Evolutionary conservation across 2,113 vertebrate genomes (phyloP).

Genomic region (Psittacara wagleri): DNA sequence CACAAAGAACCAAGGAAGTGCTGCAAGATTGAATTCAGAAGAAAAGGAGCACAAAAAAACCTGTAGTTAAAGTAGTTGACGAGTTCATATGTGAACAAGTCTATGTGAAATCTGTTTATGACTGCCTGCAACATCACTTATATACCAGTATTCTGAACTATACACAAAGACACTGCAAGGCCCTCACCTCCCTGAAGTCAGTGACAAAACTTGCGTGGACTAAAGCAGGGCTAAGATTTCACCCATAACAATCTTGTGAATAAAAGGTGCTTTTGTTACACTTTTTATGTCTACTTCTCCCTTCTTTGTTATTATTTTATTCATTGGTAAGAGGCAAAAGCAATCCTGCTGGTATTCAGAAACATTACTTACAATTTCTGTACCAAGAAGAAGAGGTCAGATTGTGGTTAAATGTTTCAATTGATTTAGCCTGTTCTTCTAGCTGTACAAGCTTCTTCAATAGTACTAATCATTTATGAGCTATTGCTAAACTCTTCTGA

Average conservation of each 20-base stretch:
- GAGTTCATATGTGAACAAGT: neutral
- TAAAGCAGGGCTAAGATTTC: neutral
- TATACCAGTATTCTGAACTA: neutral
- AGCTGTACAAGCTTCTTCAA: neutral
- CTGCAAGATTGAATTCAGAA: neutral
- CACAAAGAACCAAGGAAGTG: neutral
- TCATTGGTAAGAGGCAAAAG: conserved; percentile 22
- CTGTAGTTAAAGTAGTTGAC: neutral
- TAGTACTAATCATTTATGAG: conserved; percentile 27
- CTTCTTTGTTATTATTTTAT: conserved; percentile 16
- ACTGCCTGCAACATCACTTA: neutral
- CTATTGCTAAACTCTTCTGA: neutral
- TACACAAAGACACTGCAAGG: neutral
- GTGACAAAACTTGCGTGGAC: neutral
- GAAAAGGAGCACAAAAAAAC: neutral
- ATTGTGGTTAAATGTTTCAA: neutral
- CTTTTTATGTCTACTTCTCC: neutral
- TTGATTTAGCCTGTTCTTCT: conserved; percentile 2
- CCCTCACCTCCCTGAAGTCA: neutral
- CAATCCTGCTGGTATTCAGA: conserved; percentile 11
- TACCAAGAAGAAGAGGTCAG: neutral
- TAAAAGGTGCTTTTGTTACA: conserved; percentile 34
- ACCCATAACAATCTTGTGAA: neutral
- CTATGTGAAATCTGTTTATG: neutral
- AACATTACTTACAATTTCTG: conserved; percentile 47